Evolutionary conservation across 1,140 invertebrate species (phyloP).

Genomic region (Zeugodacus cucurbitae): DNA sequence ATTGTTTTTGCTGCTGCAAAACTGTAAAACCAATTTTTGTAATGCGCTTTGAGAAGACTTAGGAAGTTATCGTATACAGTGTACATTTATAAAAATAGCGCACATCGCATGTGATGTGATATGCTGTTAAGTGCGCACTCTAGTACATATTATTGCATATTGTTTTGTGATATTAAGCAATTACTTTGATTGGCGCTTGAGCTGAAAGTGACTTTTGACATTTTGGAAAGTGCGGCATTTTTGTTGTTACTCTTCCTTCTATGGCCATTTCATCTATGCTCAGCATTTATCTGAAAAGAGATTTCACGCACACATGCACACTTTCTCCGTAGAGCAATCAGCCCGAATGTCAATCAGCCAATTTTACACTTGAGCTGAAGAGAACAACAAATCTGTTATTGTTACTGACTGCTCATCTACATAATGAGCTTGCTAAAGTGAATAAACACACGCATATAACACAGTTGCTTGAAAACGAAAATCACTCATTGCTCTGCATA

Average conservation of each 20-base stretch:
- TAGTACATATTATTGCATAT: neutral
- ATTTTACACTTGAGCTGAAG: neutral
- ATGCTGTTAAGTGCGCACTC: neutral
- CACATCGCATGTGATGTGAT: neutral
- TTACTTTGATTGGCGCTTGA: neutral
- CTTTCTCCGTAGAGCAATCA: neutral
- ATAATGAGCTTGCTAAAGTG: neutral
- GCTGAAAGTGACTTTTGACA: neutral
- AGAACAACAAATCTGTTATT: neutral
- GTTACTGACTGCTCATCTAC: neutral
- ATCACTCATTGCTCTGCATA: neutral
- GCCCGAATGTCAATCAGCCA: neutral
- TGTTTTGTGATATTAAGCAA: neutral
- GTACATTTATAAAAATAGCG: neutral
- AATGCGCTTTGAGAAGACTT: neutral
- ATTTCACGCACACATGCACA: neutral
- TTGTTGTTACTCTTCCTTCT: neutral
- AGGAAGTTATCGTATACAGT: neutral
- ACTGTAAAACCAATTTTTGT: neutral
- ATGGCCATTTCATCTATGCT: too few species aligned
- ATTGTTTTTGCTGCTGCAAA: neutral
- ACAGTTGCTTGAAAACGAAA: neutral
- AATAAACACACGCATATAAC: neutral
- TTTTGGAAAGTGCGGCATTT: neutral
- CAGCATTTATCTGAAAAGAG: too few species aligned